phyloP scores from a whole-genome alignment of 2,113 vertebrate species.

The Myrmecobius fasciatus region DNA sequence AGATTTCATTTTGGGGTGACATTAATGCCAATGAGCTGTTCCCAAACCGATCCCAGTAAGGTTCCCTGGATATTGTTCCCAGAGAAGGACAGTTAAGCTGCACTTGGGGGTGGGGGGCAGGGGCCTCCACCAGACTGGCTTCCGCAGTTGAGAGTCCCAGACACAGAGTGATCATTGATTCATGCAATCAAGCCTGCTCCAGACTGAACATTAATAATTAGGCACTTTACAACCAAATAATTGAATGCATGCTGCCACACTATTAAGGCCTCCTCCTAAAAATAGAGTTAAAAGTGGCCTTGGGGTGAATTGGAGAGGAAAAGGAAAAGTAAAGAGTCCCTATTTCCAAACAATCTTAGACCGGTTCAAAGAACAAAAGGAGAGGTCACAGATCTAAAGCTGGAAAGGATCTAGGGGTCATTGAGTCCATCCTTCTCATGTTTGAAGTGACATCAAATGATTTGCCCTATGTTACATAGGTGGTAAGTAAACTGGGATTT shows the following conservation, averaged over 20 bases:
- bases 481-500: background rate
- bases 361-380: background rate
- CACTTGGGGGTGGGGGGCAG: conserved; percentile 51
- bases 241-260: conserved; percentile 4
- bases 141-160: conserved; percentile 45
- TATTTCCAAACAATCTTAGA: background rate
- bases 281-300: conserved; percentile 13
- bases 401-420: background rate
- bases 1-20: conserved; percentile 64
- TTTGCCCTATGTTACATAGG: background rate
- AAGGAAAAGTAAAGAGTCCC: background rate
- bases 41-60: conserved; percentile 66
- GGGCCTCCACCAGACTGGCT: conserved; percentile 45
- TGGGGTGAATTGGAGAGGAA: background rate
- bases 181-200: conserved; percentile 50
- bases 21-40: conserved; percentile 71
- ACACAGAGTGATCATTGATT: conserved; percentile 53
- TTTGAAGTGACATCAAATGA: background rate
- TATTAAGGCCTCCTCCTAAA: conserved; percentile 41
- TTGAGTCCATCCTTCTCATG: background rate
- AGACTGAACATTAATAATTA: conserved; percentile 57
- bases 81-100: conserved; percentile 46
- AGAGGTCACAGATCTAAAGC: background rate
- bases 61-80: conserved; percentile 35
- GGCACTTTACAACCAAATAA: conserved; percentile 57